A percentile compares a stretch with the other conserved stretches of the same genome.
These are phyloP conservation scores for Limonius californicus DNA, from an alignment of 1,140 invertebrate species.

Conservation along the genomic window DNA sequence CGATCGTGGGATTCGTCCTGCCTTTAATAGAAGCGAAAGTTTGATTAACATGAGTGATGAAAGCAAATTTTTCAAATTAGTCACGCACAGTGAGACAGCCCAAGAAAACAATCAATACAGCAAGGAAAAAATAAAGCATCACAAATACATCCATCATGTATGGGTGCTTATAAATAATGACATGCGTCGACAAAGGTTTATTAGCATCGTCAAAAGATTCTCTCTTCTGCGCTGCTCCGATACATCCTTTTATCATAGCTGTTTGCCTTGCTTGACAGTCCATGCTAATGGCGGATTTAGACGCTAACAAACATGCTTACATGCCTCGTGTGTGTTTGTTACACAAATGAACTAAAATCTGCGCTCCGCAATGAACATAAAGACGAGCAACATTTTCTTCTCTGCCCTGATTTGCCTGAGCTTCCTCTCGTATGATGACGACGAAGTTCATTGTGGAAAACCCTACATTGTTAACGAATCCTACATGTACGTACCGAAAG, in stretches of 20 bases:
- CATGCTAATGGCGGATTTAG: slow-evolving; percentile 27
- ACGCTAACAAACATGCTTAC: slow-evolving; percentile 26
- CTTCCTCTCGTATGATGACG: background rate
- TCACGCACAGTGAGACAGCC: too few relatives aligned
- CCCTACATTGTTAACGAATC: slow-evolving; percentile 1
- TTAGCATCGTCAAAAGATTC: slow-evolving; percentile 25
- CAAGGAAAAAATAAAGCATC: too few relatives aligned
- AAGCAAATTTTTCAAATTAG: too few relatives aligned
- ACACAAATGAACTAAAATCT: slow-evolving; percentile 22
- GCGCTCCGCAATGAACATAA: slow-evolving; percentile 3
- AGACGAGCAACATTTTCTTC: background rate
- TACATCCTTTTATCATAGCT: slow-evolving; percentile 24
- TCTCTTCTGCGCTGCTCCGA: slow-evolving; percentile 16
- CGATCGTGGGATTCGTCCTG: too few relatives aligned
- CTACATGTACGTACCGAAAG: background rate
- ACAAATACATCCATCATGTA: slow-evolving; percentile 6
- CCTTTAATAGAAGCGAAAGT: too few relatives aligned
- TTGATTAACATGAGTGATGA: too few relatives aligned
- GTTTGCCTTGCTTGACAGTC: slow-evolving; percentile 21
- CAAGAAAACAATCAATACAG: too few relatives aligned
- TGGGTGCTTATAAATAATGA: slow-evolving; percentile 19
- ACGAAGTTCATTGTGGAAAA: background rate
- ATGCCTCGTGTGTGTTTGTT: slow-evolving; percentile 20
- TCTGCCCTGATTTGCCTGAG: background rate
- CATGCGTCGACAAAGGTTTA: slow-evolving; percentile 25